phyloP scores from a whole-genome alignment of 2,797 vertebrate species.

The Tachyglossus aculeatus region DNA sequence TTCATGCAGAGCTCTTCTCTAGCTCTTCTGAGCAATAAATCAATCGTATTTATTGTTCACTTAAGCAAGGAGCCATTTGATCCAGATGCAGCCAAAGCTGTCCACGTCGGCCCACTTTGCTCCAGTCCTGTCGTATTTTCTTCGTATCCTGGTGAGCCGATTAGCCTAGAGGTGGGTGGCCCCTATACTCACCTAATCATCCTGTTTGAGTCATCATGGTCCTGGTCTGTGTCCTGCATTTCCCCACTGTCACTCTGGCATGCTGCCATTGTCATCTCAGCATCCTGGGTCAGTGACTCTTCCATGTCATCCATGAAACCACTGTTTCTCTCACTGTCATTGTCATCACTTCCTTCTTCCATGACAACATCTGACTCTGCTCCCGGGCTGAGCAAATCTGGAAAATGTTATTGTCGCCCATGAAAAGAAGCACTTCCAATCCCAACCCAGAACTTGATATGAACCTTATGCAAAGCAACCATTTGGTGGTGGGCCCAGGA shows the following conservation, averaged over 20 bases:
- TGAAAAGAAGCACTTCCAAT: slow-evolving; percentile 15
- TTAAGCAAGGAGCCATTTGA: too few species aligned
- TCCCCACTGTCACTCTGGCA: slow-evolving; percentile 83
- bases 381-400: slow-evolving; percentile 93
- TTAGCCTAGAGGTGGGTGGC: background rate
- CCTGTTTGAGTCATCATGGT: slow-evolving; percentile 87
- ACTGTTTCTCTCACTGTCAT: slow-evolving; percentile 85
- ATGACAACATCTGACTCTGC: slow-evolving; percentile 89
- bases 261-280: slow-evolving; percentile 78
- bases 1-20: too few species aligned
- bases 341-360: slow-evolving; percentile 93
- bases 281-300: slow-evolving; percentile 83
- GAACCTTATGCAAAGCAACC: slow-evolving; percentile 14
- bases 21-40: too few species aligned
- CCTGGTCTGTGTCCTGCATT: slow-evolving; percentile 85
- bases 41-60: too few species aligned
- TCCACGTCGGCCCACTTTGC: too few species aligned
- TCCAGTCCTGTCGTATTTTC: too few species aligned
- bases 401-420: slow-evolving; percentile 35
- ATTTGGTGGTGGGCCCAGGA: background rate
- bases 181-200: slow-evolving; percentile 86
- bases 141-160: too few species aligned
- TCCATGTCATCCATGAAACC: slow-evolving; percentile 90
- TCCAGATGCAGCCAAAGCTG: too few species aligned
- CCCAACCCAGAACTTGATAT: background rate